Base-by-base conservation (phyloP, 2,888 invertebrate species). In the Antheraea yamamai region DNA sequence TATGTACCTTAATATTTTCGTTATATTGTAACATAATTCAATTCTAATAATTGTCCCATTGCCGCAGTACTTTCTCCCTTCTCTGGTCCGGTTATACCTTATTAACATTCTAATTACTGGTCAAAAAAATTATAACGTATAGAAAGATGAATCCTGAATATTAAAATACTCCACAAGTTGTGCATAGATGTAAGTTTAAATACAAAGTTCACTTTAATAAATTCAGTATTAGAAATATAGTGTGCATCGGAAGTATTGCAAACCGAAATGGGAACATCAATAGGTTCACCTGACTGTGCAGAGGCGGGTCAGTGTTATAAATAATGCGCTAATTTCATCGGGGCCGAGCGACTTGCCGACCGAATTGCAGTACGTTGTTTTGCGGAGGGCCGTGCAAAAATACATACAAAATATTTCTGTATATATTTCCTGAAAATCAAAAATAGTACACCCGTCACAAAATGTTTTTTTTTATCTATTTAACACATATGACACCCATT, bases 241-340 rank as follows among this genome's bases (percentile, higher is more conserved):
- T 77, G 77, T 76, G 77, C 78, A 82, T 78, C 78, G 81, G 81
- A 83, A 82, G 75, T 81, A 78, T 78, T 79, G 79, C 79, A 82
- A 81, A 79, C 79, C 78, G 79, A 81, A 82, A 78, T 81, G 80
- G 81, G 81, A 84, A 82, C 81, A 79, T 79, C 77, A 80, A 82
- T 79, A 79, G 78, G 78, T 77, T 79, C 83, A 88, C 87, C 87
- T 88, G 87, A 82, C 85, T 74, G 75, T 74, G 83, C 79, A 84
- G 83, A 85, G 88, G 85, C 86, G 84, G 83, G 78, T 80, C 80
- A 77, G 79, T 75, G 81, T 74, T 91, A 91, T 90, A 91, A 91
- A 92, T 91, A 90, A 87, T 87, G 84, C 81, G 86, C 91, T 88
- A 90, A 91, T 88, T 91, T 84, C 82, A 85, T 81, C 83, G 80